Percentiles rank a stretch among this genome's conserved stretches.
These are phyloP conservation scores for Istiophorus platypterus DNA, from an alignment of 2,113 vertebrate genomes.

Conservation along the genomic window DNA sequence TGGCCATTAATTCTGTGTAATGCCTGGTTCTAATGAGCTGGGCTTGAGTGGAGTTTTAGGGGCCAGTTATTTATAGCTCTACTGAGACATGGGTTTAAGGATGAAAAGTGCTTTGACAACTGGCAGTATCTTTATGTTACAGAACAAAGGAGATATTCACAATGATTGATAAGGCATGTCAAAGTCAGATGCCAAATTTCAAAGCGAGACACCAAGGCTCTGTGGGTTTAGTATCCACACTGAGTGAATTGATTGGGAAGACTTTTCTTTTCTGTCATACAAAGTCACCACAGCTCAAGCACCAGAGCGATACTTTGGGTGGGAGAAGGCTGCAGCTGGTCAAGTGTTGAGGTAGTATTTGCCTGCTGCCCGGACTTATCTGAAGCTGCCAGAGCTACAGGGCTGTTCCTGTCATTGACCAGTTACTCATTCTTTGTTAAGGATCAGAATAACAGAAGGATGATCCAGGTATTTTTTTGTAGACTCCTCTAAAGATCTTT, in stretches of 20 bases:
- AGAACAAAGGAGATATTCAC: slow-evolving; percentile 64
- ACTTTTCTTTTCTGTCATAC: slow-evolving; percentile 50
- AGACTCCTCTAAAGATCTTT: slow-evolving; percentile 1
- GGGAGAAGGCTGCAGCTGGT: slow-evolving; percentile 37
- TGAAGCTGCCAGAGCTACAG: slow-evolving; percentile 50
- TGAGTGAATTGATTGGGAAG: slow-evolving; percentile 51
- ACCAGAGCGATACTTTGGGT: slow-evolving; percentile 29
- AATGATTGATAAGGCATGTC: slow-evolving; percentile 64
- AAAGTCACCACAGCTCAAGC: slow-evolving; percentile 46
- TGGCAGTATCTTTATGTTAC: slow-evolving; percentile 50
- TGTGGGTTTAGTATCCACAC: slow-evolving; percentile 44
- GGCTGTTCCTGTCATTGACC: slow-evolving; percentile 51
- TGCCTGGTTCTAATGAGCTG: slow-evolving; percentile 69
- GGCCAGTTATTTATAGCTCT: slow-evolving; percentile 73
- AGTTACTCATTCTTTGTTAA: slow-evolving; percentile 43
- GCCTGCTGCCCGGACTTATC: slow-evolving; percentile 54
- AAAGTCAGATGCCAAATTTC: slow-evolving; percentile 43
- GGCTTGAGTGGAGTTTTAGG: slow-evolving; percentile 57
- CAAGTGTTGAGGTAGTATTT: slow-evolving; percentile 58
- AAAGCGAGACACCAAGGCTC: slow-evolving; percentile 26
- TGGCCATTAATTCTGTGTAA: slow-evolving; percentile 67
- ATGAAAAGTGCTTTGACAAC: slow-evolving; percentile 62
- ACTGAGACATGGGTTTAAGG: slow-evolving; percentile 65
- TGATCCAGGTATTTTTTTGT: slow-evolving; percentile 22
- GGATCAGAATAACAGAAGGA: slow-evolving; percentile 5